phyloP scores from a whole-genome alignment of 2,113 vertebrate species.

The Oceanites oceanicus region DNA sequence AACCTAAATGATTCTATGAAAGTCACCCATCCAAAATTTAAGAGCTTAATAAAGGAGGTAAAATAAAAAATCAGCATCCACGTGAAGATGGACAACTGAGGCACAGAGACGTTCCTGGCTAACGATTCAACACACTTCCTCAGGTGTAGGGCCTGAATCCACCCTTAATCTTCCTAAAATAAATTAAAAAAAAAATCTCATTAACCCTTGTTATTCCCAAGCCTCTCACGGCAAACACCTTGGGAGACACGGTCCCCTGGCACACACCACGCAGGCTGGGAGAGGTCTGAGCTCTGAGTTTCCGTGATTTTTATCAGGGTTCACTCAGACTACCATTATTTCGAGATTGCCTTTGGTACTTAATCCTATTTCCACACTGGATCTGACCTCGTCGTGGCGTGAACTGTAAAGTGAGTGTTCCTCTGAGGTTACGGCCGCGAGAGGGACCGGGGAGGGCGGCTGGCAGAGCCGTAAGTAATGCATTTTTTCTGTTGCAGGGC shows the following conservation, averaged over 20 bases:
- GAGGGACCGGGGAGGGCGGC: not conserved
- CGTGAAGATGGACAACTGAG: accelerated
- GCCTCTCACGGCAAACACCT: not conserved
- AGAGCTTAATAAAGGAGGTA: not conserved
- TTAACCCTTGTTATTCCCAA: not conserved
- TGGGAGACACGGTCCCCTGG: accelerated
- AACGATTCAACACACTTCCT: not conserved
- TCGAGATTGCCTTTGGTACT: not conserved
- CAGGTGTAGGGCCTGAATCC: not conserved
- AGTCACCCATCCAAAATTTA: not conserved
- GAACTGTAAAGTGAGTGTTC: slow-evolving; percentile 50
- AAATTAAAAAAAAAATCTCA: not conserved
- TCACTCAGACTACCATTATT: not conserved
- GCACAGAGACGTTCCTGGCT: not conserved
- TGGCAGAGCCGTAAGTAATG: not conserved
- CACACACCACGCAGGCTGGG: not conserved
- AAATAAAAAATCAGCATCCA: not conserved
- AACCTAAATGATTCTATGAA: too few species aligned
- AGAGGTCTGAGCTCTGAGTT: slow-evolving; percentile 1
- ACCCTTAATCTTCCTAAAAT: not conserved
- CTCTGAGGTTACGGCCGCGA: slow-evolving; percentile 16
- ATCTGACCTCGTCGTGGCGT: not conserved
- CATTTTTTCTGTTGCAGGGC: not conserved
- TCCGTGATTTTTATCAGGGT: slow-evolving; percentile 40
- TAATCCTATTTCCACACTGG: slow-evolving; percentile 30